Evolutionary conservation across 2,113 vertebrate species (phyloP), one percentile per base, ranked within the genome.

Genomic region (Sinosuthora webbiana): DNA sequence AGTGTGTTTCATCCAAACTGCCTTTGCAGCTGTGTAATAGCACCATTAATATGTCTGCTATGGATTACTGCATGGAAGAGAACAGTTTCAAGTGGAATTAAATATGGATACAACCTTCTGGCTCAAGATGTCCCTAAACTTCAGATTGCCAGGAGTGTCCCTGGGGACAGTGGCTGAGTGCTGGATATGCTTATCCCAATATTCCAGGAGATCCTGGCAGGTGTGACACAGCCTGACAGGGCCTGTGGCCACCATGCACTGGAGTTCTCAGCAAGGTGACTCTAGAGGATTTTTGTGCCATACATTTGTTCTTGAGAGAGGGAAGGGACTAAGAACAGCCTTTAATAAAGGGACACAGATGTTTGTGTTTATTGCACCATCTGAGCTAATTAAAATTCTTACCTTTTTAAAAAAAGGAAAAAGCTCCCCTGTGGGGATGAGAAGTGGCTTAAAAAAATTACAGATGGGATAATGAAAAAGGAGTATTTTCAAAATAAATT

Each of bases 361-460:
- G 95, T 94, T 95, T 70, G 90, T 90, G 93, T 93, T 96, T 96
- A 96, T 94, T 91, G 85, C 90, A 80, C 88, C 95, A 95, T 94
- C 95, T 97, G 93, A 97, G 93, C 94, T 95, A 94, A 96, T 94
- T 97, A 95, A 96, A 96, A 96, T 89, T 75, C 91, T 91, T 96
- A 93, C 93, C 56, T 97, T 95, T 91, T 63, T 15, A 24, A 93
- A 76, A 69, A 69, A 62, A 30, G 17, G 19, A n/a, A 77, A 95
- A 81, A 56, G 59, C 64, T 94, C 89, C 86, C 83, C 80, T 4
- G 3, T 87, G 91, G 94, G 83, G 92, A 89, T 41, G 71, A 94
- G 75, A 90, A 92, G 68, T 47, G 69, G 94, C 67, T 83, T 19
- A 49, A 88, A 94, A 95, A 45, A 45, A 45, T 42, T 42, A 42